Evolutionary conservation across 1,140 invertebrate genomes (phyloP).

Genomic region (Lepidurus packardi): DNA sequence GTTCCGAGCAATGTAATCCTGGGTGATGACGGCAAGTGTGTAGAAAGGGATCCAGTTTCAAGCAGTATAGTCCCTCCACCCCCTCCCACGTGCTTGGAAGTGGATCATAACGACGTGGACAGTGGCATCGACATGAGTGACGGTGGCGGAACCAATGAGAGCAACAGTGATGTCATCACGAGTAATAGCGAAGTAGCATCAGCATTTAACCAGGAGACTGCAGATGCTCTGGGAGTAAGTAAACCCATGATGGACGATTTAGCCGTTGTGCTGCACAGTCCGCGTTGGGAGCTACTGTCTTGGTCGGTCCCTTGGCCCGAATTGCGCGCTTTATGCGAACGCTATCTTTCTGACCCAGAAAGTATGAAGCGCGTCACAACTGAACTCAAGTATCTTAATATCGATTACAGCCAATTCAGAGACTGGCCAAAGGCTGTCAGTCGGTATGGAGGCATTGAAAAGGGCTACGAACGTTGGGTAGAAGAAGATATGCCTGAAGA

Average conservation of each 20-base stretch:
- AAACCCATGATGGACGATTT: slow-evolving; percentile 57
- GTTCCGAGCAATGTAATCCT: too few species aligned
- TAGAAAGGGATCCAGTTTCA: not conserved
- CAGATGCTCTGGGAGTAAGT: slow-evolving; percentile 52
- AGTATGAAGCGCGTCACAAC: slow-evolving; percentile 54
- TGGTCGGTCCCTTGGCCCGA: slow-evolving; percentile 57
- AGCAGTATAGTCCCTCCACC: slow-evolving; percentile 1
- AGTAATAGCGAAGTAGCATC: not conserved
- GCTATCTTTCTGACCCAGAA: slow-evolving; percentile 55
- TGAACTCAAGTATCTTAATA: slow-evolving; percentile 58
- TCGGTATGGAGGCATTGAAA: slow-evolving; percentile 50
- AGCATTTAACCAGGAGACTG: slow-evolving; percentile 39
- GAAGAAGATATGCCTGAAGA: not conserved
- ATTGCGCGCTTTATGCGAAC: slow-evolving; percentile 52
- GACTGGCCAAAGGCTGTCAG: slow-evolving; percentile 49
- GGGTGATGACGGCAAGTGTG: not conserved
- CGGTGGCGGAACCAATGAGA: not conserved
- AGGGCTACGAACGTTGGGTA: slow-evolving; percentile 40
- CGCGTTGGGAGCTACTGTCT: slow-evolving; percentile 56
- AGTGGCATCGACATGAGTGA: slow-evolving; percentile 33
- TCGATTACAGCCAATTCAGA: slow-evolving; percentile 59
- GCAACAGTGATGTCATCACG: not conserved
- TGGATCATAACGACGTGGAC: slow-evolving; percentile 29
- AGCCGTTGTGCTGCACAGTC: slow-evolving; percentile 54
- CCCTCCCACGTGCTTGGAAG: slow-evolving; percentile 11